Conservation (phyloP, 2,797 vertebrate species). For the Rallus crepitans region DNA sequence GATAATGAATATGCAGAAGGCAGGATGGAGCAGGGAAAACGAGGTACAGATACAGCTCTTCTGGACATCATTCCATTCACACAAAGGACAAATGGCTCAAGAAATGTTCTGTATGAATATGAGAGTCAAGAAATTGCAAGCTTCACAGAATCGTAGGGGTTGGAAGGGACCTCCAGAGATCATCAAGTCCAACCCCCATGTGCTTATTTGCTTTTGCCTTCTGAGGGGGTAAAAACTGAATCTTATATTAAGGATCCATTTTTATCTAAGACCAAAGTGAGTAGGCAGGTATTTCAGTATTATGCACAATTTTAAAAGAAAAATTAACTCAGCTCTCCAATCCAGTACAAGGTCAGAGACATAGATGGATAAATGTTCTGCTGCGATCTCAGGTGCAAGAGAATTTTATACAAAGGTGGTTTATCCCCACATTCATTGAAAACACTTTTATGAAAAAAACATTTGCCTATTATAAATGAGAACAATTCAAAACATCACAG, state of each 20-base stretch:
- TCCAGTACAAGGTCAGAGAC: neutral
- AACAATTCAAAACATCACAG: neutral
- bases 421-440: neutral
- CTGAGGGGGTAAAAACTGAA: neutral
- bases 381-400: neutral
- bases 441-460: neutral
- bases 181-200: neutral
- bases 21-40: neutral
- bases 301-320: neutral
- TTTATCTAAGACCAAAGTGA: neutral
- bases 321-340: neutral
- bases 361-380: neutral
- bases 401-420: neutral
- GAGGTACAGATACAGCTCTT: neutral
- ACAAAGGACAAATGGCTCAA: neutral
- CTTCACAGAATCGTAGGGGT: neutral
- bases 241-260: neutral
- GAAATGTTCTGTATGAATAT: neutral
- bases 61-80: neutral
- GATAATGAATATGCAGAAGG: neutral
- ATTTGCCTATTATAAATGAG: constrained; percentile 1
- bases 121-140: neutral
- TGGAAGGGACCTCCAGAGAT: too few relatives aligned
- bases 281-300: neutral
- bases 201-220: neutral